Conservation (phyloP, 2,888 invertebrate species). For the Leucoma salicis region DNA sequence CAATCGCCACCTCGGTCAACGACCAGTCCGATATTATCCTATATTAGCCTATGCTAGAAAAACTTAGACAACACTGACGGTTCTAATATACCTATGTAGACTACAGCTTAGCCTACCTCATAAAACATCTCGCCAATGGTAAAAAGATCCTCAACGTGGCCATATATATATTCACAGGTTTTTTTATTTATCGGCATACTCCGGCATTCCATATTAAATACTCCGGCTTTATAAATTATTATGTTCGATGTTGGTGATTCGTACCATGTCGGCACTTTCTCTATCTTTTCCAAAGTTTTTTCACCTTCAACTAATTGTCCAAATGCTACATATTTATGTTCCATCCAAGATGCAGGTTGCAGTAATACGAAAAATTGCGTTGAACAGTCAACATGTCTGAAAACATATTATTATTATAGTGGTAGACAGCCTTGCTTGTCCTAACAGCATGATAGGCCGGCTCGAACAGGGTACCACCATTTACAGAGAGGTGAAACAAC, state of each 20-base stretch:
- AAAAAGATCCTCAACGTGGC: constrained; percentile 61
- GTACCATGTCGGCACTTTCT: constrained; percentile 83
- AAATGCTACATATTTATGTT: constrained; percentile 87
- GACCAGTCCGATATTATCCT: no score
- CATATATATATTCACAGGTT: constrained; percentile 53
- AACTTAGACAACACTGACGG: no score
- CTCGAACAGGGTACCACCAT: no score
- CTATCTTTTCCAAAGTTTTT: constrained; percentile 81
- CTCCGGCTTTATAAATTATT: constrained; percentile 52
- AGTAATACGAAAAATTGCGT: constrained; percentile 87
- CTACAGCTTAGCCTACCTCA: constrained; percentile 41
- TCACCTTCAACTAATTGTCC: constrained; percentile 87
- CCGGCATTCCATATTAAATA: constrained; percentile 63
- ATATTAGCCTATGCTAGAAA: no score
- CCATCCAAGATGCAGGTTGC: constrained; percentile 87
- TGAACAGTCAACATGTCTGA: constrained; percentile 83
- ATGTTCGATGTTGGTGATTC: constrained; percentile 78
- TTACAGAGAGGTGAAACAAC: no score
- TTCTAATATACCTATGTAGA: no score
- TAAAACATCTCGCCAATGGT: constrained; percentile 47
- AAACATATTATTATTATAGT: constrained; percentile 10
- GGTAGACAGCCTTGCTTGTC: no score
- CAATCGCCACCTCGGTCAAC: no score
- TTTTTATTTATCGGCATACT: constrained; percentile 56
- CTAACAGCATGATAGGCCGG: no score